Conservation (phyloP, 1,140 invertebrate genomes). For the Sycophaga agraensis region DNA sequence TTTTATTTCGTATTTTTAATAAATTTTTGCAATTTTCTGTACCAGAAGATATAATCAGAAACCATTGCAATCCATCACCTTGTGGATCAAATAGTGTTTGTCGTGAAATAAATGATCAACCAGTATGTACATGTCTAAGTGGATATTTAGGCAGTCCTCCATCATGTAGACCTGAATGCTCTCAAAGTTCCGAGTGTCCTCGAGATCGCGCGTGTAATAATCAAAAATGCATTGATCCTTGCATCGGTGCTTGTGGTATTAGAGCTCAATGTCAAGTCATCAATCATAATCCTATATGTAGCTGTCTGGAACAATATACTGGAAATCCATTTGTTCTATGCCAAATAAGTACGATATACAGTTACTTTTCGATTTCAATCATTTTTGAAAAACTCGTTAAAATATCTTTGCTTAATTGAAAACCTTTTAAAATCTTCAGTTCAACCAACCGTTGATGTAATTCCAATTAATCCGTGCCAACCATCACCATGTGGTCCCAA, state of each 20-base stretch:
- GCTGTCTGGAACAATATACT: constrained; percentile 62
- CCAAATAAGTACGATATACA: constrained; percentile 35
- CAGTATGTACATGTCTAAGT: constrained; percentile 68
- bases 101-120: constrained; percentile 62
- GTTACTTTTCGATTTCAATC: not conserved
- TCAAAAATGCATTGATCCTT: constrained; percentile 71
- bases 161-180: constrained; percentile 69
- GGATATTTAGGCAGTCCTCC: constrained; percentile 70
- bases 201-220: constrained; percentile 66
- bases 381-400: not conserved
- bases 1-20: no score
- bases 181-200: constrained; percentile 66
- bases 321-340: constrained; percentile 63
- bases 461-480: constrained; percentile 56
- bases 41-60: constrained; percentile 32
- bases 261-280: constrained; percentile 63
- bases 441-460: constrained; percentile 27
- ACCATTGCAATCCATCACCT: constrained; percentile 66
- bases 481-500: constrained; percentile 74
- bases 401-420: no score
- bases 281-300: constrained; percentile 67
- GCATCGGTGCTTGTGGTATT: constrained; percentile 68
- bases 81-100: constrained; percentile 70
- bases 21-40: no score
- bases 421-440: not conserved